These are phyloP conservation scores for Drosophila niveifrons DNA, from an alignment of 2,888 invertebrate genomes.

Conservation along the genomic window DNA sequence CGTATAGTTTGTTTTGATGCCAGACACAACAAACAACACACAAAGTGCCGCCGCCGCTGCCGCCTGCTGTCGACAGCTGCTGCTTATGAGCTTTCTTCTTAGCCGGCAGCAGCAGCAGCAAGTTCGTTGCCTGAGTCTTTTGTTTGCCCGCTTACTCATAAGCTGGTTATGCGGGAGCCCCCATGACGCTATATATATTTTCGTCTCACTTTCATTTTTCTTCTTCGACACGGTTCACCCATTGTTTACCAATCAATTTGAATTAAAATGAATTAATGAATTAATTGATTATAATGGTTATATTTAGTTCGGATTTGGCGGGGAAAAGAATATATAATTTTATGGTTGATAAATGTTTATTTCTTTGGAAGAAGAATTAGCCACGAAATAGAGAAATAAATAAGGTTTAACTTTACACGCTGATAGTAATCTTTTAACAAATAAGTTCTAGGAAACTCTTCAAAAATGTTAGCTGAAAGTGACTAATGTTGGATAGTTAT, in stretches of 20 bases:
- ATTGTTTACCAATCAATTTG: constrained; percentile 32
- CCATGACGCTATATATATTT: constrained; percentile 41
- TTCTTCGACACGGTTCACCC: constrained; percentile 17
- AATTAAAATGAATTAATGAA: constrained; percentile 13
- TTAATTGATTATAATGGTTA: background rate
- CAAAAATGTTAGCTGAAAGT: background rate
- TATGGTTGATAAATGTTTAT: background rate
- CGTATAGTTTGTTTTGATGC: constrained; percentile 62
- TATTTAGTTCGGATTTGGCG: background rate
- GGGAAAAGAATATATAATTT: background rate
- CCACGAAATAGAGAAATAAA: background rate
- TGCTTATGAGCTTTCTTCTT: constrained; percentile 55
- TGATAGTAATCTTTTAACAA: background rate
- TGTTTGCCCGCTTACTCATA: constrained; percentile 45
- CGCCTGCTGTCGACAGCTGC: constrained; percentile 40
- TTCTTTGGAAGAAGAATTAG: background rate
- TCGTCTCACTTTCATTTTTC: constrained; percentile 47
- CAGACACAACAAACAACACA: constrained; percentile 25
- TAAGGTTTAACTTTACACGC: background rate
- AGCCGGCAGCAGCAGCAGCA: constrained; percentile 16
- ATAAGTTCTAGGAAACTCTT: background rate
- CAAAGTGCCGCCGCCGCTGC: constrained; percentile 31
- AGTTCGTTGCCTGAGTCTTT: constrained; percentile 65
- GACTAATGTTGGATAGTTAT: constrained; percentile 1
- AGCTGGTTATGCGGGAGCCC: constrained; percentile 49